Evolutionary conservation across 1,140 invertebrate species (phyloP), one percentile per base, ranked within the genome.

Genomic region (Leptinotarsa defecta): DNA sequence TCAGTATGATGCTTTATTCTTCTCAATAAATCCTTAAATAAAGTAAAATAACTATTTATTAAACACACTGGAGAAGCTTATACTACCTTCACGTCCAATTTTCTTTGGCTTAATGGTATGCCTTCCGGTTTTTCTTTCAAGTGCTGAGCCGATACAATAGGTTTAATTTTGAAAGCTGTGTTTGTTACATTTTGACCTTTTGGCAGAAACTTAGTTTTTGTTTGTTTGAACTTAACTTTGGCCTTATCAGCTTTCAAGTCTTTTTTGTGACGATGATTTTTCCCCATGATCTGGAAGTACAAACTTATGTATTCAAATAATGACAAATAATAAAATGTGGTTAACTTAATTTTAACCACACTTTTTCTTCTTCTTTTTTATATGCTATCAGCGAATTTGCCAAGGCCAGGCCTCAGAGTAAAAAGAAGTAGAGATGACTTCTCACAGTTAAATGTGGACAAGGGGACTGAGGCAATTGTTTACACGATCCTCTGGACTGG

Each of bases 131-230:
- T 88, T 64, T 90, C 88, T 81, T 91, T 92, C 1, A 95, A 85
- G 82, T 96, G 94, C 81, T 93, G 90, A 73, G 89, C 89, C 57
- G 97, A 89, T 11, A 95, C 86, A 79, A 98, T 96, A 83, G 95
- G 94, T 80, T 94, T 93, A 2, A 95, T 90, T 90, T 96, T 96
- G 82, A 97, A 97, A 80, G 92, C 90, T 0, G 94, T 93, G 83
- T 96, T 91, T 0, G 95, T 97, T 3, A 94, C 90, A 89, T 97
- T 97, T 63, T 91, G 90, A 15, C 93, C 92, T 86, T 93, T 94
- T 0, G 93, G 92, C 64, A 94, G 83, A 74, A 87, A 81, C 73
- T 89, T 89, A 17, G 87, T 90, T 80, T 90, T 91, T 85, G 87
- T 89, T 86, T 83, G 90, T 85, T 94, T 94, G 48, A 95, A 84